Percentiles rank a stretch among this genome's conserved stretches.
These are phyloP conservation scores for Ormyrus pomaceus DNA, from an alignment of 2,888 invertebrate genomes.

Conservation along the genomic window DNA sequence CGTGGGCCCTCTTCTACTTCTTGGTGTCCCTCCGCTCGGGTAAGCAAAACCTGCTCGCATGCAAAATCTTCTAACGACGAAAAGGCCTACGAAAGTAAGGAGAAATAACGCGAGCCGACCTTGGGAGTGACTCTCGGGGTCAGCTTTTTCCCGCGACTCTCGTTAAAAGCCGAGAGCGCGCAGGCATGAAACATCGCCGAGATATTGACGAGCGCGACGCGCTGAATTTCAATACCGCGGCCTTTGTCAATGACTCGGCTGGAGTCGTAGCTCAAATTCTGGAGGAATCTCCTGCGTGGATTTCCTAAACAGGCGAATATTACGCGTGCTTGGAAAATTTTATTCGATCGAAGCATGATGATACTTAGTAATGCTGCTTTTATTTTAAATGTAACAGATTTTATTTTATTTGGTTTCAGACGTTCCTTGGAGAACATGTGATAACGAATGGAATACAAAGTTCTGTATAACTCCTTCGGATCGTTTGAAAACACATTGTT, in stretches of 20 bases:
- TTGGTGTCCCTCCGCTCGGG: slow-evolving; percentile 91
- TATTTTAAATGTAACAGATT: no score
- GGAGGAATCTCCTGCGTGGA: neutral
- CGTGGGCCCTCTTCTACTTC: slow-evolving; percentile 98
- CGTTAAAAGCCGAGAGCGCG: no score
- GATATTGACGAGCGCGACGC: slow-evolving; percentile 21
- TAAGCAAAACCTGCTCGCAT: slow-evolving; percentile 70
- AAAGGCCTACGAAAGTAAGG: no score
- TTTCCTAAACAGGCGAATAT: no score
- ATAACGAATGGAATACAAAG: slow-evolving; percentile 95
- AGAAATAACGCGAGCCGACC: no score
- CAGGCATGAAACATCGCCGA: neutral
- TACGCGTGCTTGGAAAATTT: no score
- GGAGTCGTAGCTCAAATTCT: slow-evolving; percentile 12
- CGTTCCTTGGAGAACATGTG: slow-evolving; percentile 95
- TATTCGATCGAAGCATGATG: no score
- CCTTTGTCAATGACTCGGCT: neutral
- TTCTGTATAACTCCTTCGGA: slow-evolving; percentile 94
- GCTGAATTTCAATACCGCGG: slow-evolving; percentile 32
- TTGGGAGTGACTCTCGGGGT: neutral
- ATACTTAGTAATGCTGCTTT: no score
- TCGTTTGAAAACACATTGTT: slow-evolving; percentile 83
- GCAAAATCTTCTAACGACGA: neutral
- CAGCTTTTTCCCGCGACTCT: neutral
- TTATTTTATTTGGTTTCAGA: slow-evolving; percentile 76